phyloP scores from a whole-genome alignment of 2,797 vertebrate genomes.

The Nasua narica region DNA sequence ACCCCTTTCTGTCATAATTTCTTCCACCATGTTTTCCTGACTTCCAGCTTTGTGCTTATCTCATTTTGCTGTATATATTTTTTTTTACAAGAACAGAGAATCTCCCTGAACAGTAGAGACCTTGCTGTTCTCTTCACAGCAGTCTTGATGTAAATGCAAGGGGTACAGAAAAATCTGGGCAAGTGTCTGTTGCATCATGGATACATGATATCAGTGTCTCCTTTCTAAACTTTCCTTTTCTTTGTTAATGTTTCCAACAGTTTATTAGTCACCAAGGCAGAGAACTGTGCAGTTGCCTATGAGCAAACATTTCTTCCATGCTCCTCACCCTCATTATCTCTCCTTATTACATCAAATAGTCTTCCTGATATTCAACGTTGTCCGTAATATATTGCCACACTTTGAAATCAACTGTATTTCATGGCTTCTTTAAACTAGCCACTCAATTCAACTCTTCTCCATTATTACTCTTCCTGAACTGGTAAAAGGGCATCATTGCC shows the following conservation, averaged over 20 bases:
- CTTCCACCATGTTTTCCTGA: too few relatives aligned
- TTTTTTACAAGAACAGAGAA: background rate
- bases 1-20: background rate
- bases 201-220: accelerated
- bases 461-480: background rate
- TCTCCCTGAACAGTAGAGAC: background rate
- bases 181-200: background rate
- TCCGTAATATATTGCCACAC: background rate
- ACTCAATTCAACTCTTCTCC: background rate
- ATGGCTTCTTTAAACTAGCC: background rate
- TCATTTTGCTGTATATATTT: background rate
- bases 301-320: background rate
- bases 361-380: background rate
- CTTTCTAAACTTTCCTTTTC: background rate
- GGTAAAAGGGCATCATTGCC: background rate
- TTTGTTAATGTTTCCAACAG: background rate
- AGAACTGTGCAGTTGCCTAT: background rate
- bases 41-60: background rate
- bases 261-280: background rate
- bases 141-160: background rate
- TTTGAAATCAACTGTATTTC: background rate
- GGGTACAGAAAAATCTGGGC: background rate
- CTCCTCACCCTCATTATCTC: background rate
- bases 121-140: background rate
- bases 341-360: background rate